These are phyloP conservation scores for Microplitis mediator DNA, from an alignment of 1,140 invertebrate genomes.

Conservation along the genomic window DNA sequence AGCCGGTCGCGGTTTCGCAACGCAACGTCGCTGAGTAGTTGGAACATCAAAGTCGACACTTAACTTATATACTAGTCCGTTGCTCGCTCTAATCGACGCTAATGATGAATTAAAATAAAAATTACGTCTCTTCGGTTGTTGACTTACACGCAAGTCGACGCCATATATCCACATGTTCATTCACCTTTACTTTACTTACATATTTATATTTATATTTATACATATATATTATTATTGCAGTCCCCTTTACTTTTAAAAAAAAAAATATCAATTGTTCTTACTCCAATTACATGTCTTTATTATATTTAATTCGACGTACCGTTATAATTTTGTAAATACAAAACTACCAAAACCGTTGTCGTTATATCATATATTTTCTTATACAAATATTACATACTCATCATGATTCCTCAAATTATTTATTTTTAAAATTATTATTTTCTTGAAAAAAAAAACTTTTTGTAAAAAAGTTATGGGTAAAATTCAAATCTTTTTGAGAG, in stretches of 20 bases:
- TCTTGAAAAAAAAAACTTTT: too few relatives aligned
- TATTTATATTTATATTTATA: too few relatives aligned
- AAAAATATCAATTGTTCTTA: slow-evolving; percentile 10
- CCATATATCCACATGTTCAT: slow-evolving; percentile 11
- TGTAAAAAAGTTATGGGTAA: too few relatives aligned
- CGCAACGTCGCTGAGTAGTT: neutral
- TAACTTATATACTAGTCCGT: slow-evolving; percentile 1
- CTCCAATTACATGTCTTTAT: slow-evolving; percentile 8
- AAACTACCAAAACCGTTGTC: neutral
- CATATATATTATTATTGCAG: neutral
- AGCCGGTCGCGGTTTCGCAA: too few relatives aligned
- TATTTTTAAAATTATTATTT: neutral
- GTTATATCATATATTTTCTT: neutral
- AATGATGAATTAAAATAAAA: slow-evolving; percentile 34
- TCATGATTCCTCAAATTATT: neutral
- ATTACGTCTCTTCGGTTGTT: slow-evolving; percentile 1
- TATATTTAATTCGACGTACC: neutral
- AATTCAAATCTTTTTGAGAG: neutral
- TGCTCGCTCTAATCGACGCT: slow-evolving; percentile 26
- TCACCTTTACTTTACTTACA: neutral
- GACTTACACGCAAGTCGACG: slow-evolving; percentile 2
- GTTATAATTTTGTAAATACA: neutral
- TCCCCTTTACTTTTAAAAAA: neutral
- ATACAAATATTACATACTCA: neutral
- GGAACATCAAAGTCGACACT: slow-evolving; percentile 13